phyloP scores from a whole-genome alignment of 2,113 vertebrate genomes.

The Podarcis muralis region DNA sequence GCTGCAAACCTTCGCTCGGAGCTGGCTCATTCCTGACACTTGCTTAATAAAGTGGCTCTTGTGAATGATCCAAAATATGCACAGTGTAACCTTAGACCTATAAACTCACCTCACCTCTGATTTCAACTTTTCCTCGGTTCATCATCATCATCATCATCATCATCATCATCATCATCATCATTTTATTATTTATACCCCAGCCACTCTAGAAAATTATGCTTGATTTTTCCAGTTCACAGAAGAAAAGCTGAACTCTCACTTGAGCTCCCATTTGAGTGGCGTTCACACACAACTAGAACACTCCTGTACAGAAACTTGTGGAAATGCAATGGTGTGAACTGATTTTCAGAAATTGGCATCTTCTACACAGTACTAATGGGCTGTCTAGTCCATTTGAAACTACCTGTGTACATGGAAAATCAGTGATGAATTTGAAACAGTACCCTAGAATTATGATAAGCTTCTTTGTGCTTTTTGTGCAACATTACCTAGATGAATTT shows the following conservation, averaged over 20 bases:
- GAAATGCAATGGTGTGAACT: background rate
- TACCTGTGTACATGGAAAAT: background rate
- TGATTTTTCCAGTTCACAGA: background rate
- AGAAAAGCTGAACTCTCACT: background rate
- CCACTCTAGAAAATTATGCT: background rate
- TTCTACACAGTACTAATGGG: background rate
- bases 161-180: too few species aligned
- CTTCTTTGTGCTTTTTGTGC: background rate
- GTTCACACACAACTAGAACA: background rate
- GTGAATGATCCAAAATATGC: background rate
- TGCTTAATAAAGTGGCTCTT: background rate
- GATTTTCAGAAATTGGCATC: background rate
- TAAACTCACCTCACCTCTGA: background rate
- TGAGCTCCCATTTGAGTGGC: background rate
- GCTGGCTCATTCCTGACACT: too few species aligned
- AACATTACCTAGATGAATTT: background rate
- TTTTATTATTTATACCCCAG: too few species aligned
- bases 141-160: too few species aligned
- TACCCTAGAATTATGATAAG: conserved; percentile 1
- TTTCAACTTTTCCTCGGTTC: background rate
- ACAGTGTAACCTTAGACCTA: background rate
- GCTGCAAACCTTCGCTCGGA: too few species aligned
- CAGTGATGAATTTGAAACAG: background rate
- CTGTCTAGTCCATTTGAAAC: too few species aligned
- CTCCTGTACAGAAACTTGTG: background rate